phyloP scores from a whole-genome alignment of 2,113 vertebrate species.

The Lepisosteus osseus region DNA sequence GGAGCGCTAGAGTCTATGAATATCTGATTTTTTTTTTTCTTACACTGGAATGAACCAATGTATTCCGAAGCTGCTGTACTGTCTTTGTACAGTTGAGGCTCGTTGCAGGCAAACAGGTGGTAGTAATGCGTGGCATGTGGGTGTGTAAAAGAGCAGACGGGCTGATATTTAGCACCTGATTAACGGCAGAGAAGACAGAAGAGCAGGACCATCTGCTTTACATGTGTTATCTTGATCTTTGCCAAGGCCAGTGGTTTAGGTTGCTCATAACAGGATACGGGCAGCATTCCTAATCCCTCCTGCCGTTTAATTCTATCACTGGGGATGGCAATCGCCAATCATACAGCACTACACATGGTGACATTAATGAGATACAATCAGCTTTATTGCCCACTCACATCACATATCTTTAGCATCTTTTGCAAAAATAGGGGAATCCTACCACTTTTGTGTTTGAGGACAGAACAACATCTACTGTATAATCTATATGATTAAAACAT shows the following conservation, averaged over 20 bases:
- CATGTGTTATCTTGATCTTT: conserved; percentile 43
- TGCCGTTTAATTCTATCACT: conserved; percentile 18
- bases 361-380: conserved; percentile 34
- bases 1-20: too few relatives aligned
- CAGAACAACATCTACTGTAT: neutral
- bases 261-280: conserved; percentile 15
- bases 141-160: conserved; percentile 35
- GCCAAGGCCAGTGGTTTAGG: conserved; percentile 43
- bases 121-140: neutral
- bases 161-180: conserved; percentile 61
- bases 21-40: too few relatives aligned
- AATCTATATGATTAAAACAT: neutral
- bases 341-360: conserved; percentile 20
- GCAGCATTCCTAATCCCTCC: conserved; percentile 28
- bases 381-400: conserved; percentile 24
- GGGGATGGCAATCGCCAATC: conserved; percentile 12
- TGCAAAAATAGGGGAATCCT: neutral
- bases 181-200: conserved; percentile 44
- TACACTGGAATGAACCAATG: too few relatives aligned
- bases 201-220: conserved; percentile 58
- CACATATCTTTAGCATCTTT: conserved; percentile 4
- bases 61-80: too few relatives aligned
- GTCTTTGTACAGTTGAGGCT: neutral
- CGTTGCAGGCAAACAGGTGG: neutral
- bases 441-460: neutral